Percentiles rank a stretch among this genome's conserved stretches.
phyloP scores from a whole-genome alignment of 2,797 vertebrate genomes.

The Oreochromis mossambicus region DNA sequence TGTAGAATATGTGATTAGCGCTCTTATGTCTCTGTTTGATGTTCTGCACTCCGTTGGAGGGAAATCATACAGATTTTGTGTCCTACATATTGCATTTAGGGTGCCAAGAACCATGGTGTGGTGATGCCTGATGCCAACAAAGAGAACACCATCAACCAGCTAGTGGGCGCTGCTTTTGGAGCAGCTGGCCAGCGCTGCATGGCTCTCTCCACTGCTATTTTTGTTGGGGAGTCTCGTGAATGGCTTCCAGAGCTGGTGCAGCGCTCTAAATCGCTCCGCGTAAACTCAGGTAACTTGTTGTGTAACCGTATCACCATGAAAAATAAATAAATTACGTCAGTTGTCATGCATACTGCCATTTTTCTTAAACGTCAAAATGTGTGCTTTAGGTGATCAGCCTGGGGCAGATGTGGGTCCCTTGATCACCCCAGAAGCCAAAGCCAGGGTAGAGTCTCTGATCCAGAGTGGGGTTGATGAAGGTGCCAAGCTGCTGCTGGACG shows the following conservation, averaged over 20 bases:
- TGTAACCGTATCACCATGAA: neutral
- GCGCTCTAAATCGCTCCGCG: conserved; percentile 87
- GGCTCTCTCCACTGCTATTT: conserved; percentile 94
- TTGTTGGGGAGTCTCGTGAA: conserved; percentile 88
- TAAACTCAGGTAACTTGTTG: conserved; percentile 85
- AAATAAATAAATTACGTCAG: neutral
- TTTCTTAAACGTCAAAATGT: neutral
- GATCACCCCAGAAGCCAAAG: conserved; percentile 88
- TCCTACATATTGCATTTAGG: conserved; percentile 72
- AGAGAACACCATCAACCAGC: conserved; percentile 96
- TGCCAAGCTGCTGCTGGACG: conserved; percentile 89
- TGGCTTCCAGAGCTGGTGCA: conserved; percentile 96
- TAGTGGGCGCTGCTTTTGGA: conserved; percentile 96
- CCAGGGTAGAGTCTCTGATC: conserved; percentile 85
- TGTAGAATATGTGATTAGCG: neutral
- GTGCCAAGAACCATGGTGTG: conserved; percentile 97
- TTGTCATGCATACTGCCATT: neutral
- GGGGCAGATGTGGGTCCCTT: conserved; percentile 94
- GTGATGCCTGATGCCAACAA: conserved; percentile 99
- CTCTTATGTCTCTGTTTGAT: neutral
- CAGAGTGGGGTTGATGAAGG: conserved; percentile 92
- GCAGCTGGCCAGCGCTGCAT: conserved; percentile 97
- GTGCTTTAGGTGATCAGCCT: conserved; percentile 85
- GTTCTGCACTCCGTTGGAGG: neutral
- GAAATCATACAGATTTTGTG: neutral